A percentile compares a stretch with the other conserved stretches of the same genome.
These are phyloP conservation scores for Siniperca chuatsi DNA, from an alignment of 2,113 vertebrate species.

Conservation along the genomic window DNA sequence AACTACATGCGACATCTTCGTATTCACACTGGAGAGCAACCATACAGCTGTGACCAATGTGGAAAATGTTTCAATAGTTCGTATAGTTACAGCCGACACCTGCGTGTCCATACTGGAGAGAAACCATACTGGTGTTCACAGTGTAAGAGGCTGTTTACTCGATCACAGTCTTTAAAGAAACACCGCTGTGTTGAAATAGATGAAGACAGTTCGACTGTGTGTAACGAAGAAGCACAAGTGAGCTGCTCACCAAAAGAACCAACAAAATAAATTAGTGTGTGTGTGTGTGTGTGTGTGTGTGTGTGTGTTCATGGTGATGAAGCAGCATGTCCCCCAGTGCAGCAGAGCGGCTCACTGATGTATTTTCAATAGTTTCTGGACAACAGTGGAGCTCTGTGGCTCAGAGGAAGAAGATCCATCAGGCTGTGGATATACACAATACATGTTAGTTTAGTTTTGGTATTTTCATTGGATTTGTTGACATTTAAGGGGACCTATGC, in stretches of 20 bases:
- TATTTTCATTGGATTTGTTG: background rate
- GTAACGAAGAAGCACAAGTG: background rate
- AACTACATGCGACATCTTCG: slow-evolving; percentile 53
- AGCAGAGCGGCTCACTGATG: too few species aligned
- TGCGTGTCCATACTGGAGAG: slow-evolving; percentile 52
- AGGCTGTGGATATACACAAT: background rate
- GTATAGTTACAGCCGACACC: slow-evolving; percentile 49
- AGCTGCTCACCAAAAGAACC: slow-evolving; percentile 9
- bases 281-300: too few species aligned
- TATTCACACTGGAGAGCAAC: slow-evolving; percentile 52
- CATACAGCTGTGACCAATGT: slow-evolving; percentile 49
- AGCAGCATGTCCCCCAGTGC: background rate
- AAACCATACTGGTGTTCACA: slow-evolving; percentile 63
- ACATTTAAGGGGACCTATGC: too few species aligned
- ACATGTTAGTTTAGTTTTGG: background rate
- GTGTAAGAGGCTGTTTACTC: slow-evolving; percentile 49
- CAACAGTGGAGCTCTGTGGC: too few species aligned
- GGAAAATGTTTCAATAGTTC: slow-evolving; percentile 52
- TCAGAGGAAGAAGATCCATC: background rate
- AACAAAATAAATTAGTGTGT: background rate
- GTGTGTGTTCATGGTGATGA: background rate
- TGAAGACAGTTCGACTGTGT: slow-evolving; percentile 1
- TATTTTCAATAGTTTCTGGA: background rate
- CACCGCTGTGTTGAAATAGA: slow-evolving; percentile 34
- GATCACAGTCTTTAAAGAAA: slow-evolving; percentile 55